Evolutionary conservation across 2,888 invertebrate genomes (phyloP), one percentile per base, ranked within the genome.

Genomic region (Ferrisia virgata): DNA sequence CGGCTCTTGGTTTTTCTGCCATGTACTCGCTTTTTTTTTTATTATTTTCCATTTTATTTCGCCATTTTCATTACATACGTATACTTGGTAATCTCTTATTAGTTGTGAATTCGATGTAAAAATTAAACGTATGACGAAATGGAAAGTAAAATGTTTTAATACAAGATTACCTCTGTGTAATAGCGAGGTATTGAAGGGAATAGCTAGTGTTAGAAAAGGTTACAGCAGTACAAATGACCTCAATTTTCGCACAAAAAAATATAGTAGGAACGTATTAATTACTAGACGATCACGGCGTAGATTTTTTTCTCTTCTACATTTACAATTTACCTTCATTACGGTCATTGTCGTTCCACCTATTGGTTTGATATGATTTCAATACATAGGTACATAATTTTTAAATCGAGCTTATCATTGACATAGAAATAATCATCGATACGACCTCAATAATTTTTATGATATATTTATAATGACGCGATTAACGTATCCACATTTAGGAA

Each of bases 381-480:
- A 36, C n/a, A n/a, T n/a, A n/a, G n/a, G n/a, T n/a, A n/a, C n/a
- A n/a, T 33, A 36, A 36, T 76, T 76, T 76, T 36, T 4, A n/a
- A 76, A 76, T 76, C 33, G 36, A 36, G 72, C 72, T 76, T 76
- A 76, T 76, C 72, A 76, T 76, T 76, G 72, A 36, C 72, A 76
- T 76, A 76, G 72, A 64, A 64, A 64, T 64, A 64, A 64, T 64
- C 64, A 15, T 64, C 64, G 64, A 64, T 76, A 36, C 72, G 72
- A 76, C 72, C 72, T 76, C 36, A 76, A 33, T 76, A 76, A 76
- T 33, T 76, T 72, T 36, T 76, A n/a, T n/a, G n/a, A n/a, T n/a
- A n/a, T n/a, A n/a, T n/a, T n/a, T n/a, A n/a, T n/a, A n/a, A n/a
- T n/a, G n/a, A n/a, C n/a, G n/a, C n/a, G n/a, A n/a, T n/a, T n/a